Evolutionary conservation across 35 echinoderm and acorn worm species (phyloP).

Genomic region (Chiridota heheva): DNA sequence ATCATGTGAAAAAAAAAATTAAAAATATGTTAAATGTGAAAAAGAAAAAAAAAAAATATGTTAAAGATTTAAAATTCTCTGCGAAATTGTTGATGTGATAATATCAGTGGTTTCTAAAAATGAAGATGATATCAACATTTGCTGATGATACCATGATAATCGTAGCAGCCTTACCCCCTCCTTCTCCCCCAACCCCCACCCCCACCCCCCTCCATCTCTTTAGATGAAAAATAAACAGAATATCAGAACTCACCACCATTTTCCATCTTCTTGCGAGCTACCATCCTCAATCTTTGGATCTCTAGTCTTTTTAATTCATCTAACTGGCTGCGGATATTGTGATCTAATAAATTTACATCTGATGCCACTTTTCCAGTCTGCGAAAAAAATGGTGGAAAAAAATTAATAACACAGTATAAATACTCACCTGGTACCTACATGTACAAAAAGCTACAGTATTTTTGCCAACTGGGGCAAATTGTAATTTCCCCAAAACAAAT

Average conservation of each 20-base stretch:
- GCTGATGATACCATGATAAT: neutral
- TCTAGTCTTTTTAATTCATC: slow-evolving; percentile 85
- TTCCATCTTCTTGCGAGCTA: slow-evolving; percentile 63
- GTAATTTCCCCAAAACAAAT: neutral
- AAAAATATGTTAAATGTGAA: neutral
- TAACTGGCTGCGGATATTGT: slow-evolving; percentile 59
- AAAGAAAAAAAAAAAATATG: neutral
- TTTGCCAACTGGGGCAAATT: neutral
- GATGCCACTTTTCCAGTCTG: slow-evolving; percentile 55
- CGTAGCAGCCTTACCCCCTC: neutral
- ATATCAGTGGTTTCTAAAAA: neutral
- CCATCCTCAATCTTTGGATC: slow-evolving; percentile 63
- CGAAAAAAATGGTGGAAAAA: neutral
- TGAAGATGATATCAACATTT: neutral
- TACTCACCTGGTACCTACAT: neutral
- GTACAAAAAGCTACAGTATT: slow-evolving; percentile 3
- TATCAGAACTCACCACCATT: slow-evolving; percentile 24
- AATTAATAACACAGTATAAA: neutral
- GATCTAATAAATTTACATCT: slow-evolving; percentile 41
- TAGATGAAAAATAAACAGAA: neutral
- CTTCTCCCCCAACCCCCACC: neutral
- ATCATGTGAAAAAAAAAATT: neutral
- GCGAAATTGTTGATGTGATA: neutral
- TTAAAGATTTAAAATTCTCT: neutral
- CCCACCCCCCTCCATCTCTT: neutral